Evolutionary conservation across 2,888 invertebrate genomes (phyloP), one percentile per base, ranked within the genome.

Genomic region (Neoaliturus tenellus): DNA sequence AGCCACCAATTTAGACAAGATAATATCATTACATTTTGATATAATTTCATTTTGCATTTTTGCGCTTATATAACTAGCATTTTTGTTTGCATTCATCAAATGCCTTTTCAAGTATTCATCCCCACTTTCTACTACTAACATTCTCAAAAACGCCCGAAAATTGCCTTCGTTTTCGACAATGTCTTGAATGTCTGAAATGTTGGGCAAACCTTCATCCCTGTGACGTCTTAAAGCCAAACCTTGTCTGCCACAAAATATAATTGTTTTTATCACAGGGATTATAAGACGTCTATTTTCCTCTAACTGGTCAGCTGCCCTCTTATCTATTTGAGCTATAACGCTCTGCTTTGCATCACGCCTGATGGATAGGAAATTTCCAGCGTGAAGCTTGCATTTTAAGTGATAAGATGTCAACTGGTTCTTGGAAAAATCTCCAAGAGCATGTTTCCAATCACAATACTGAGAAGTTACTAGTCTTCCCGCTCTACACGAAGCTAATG

Each of bases 161-260:
- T 75, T 75, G 3, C 75, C 39, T 33, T 75, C 75, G 17, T 75
- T 39, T 12, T 44, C 55, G n/a, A 20, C 25, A 71, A 71, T 23
- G 3, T 17, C 25, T 25, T 51, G 23, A 25, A 51, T 6, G 48
- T 51, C 31, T 5, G 23, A 17, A 41, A 17, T 20, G 35, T 81
- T 41, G 20, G 71, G 25, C 28, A 48, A 48, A n/a, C 82, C 71
- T 71, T 48, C 67, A 82, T 71, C 82, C 44, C 44, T 20, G 51
- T 82, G 82, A 23, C 82, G 71, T 71, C 51, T 62, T 51, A 82
- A 71, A 44, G 69, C 20, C 41, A 82, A 69, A 28, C 71, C 69
- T 31, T 71, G 82, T 28, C 71, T 82, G 17, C 82, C 71, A 67
- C 82, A 69, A 82, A 69, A 71, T 48, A 82, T 33, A 6, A 81